Evolutionary conservation across 2,797 vertebrate genomes (phyloP).

Genomic region (Lophotriccus pileatus): DNA sequence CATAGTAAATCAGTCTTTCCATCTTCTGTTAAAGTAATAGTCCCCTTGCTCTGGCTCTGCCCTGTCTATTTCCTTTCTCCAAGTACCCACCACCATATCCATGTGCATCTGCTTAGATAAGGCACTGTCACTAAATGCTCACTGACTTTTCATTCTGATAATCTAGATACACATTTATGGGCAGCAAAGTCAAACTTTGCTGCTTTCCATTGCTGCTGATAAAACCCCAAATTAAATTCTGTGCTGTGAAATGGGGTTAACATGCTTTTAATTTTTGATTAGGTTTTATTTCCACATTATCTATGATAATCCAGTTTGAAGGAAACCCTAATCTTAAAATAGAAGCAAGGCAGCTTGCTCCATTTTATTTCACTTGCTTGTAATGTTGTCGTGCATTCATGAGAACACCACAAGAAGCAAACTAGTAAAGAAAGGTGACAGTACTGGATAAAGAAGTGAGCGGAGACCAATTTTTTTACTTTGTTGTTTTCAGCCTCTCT

Average conservation of each 20-base stretch:
- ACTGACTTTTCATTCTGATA: neutral
- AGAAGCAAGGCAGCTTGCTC: neutral
- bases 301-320: neutral
- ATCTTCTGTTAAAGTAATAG: neutral
- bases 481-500: neutral
- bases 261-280: neutral
- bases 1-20: neutral
- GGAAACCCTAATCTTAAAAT: neutral
- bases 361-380: neutral
- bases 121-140: neutral
- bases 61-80: neutral
- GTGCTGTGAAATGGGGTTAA: neutral
- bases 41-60: neutral
- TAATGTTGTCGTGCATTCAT: neutral
- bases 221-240: neutral
- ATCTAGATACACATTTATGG: neutral
- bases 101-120: neutral
- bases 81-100: neutral
- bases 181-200: neutral
- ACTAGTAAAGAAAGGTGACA: neutral
- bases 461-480: neutral
- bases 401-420: neutral
- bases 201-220: neutral
- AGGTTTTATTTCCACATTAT: neutral
- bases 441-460: neutral